Evolutionary conservation across 2,888 invertebrate genomes (phyloP), one percentile per base, ranked within the genome.

Genomic region (Eristalinus aeneus): DNA sequence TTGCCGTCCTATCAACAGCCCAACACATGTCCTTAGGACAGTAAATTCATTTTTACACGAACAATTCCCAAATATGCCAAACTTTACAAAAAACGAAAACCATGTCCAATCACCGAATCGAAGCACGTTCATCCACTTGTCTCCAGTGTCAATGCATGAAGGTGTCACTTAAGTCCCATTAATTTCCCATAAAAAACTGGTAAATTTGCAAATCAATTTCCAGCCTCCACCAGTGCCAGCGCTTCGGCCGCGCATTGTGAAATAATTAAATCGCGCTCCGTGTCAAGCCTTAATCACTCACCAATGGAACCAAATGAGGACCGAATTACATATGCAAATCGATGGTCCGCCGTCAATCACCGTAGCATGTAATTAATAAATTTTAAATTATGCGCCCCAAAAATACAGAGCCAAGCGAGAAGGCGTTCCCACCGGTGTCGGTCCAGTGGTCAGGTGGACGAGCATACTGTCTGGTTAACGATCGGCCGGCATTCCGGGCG

Each of bases 251-350:
- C 27, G 27, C 27, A n/a, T n/a, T n/a, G n/a, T 27, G 27, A 5
- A 27, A 27, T 27, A 27, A 27, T 27, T 27, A 27, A 16, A 12
- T 46, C 54, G 34, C 56, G 68, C 34, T 11, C 53, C 20, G 23
- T 6, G 11, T 27, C n/a, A 16, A 16, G n/a, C 53, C 61, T 34
- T 60, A 71, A 71, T 71, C 60, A 60, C 58, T 71, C 46, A 11
- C 36, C 54, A 73, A 53, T 54, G 34, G 23, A 69, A 39, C 54
- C 61, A 73, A 64, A 63, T 73, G 61, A 73, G 61, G 63, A 63
- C 61, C 73, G 58, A 54, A 54, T 73, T 73, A 54, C 61, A 73
- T 64, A 73, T 39, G 53, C 39, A 73, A 73, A 73, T 73, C 32
- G 32, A 73, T 63, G 31, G 63, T 23, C 63, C 20, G 63, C 64